These are phyloP conservation scores for Propithecus deckenii DNA, from an alignment of 2,797 vertebrate genomes.

Conservation along the genomic window DNA sequence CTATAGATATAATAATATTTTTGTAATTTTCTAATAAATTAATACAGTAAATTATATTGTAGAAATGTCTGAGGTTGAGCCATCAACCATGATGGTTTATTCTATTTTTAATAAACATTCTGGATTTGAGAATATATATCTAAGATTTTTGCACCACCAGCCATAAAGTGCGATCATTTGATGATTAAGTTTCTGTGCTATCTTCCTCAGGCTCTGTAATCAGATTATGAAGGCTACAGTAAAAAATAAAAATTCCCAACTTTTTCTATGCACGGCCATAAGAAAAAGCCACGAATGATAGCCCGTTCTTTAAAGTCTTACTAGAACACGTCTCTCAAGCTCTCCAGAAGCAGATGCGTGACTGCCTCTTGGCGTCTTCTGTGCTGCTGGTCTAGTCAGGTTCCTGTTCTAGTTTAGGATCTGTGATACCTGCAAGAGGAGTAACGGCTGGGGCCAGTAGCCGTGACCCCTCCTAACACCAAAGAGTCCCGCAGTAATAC, in stretches of 20 bases:
- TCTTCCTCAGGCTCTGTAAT: not conserved
- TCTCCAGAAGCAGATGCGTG: not conserved
- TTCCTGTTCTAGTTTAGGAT: not conserved
- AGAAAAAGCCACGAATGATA: not conserved
- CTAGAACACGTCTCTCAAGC: not conserved
- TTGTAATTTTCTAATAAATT: not conserved
- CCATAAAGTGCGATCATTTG: not conserved
- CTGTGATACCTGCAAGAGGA: not conserved
- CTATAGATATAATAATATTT: not conserved
- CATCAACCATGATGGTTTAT: not conserved
- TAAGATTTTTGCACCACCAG: not conserved
- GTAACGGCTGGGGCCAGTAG: no score
- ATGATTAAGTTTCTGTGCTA: not conserved
- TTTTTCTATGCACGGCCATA: not conserved
- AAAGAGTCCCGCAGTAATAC: no score
- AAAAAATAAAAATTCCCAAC: not conserved
- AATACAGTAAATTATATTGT: not conserved
- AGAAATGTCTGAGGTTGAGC: not conserved
- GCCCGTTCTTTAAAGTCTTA: not conserved
- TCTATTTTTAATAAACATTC: not conserved
- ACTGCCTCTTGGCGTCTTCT: not conserved
- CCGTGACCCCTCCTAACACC: not conserved
- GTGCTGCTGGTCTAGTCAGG: not conserved
- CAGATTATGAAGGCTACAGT: not conserved
- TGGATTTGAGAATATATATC: not conserved